Evolutionary conservation across 2,888 invertebrate genomes (phyloP), one percentile per base, ranked within the genome.

Genomic region (Clanis bilineata): DNA sequence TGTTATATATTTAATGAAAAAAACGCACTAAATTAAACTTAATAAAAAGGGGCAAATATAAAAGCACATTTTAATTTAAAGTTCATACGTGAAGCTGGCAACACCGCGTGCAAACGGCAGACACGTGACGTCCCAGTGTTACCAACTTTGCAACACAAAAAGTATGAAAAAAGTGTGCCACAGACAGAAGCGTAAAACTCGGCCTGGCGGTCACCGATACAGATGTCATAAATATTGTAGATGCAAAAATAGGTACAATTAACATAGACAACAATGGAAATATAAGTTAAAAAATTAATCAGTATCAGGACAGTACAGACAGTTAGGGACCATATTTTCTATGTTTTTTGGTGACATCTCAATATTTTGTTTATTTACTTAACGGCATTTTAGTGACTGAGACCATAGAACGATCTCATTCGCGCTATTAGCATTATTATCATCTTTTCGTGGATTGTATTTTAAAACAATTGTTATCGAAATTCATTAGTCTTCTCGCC

Each of bases 121-220:
- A 77, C 83, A 85, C 76, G 76, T 82, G 83, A 79, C 80, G 82
- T 72, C 66, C 64, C 76, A 75, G 73, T 79, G 82, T 74, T 82
- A 76, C 80, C 80, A 86, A 86, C 83, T 83, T 85, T 74, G 71
- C 68, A 67, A 72, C 70, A 71, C 69, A 80, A 84, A 82, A 80
- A 76, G 72, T 68, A 62, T 65, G 64, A 64, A 64, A 79, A 81
- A 79, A 79, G 65, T 69, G 71, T 73, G 73, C 68, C 65, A 65
- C 65, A 60, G 63, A 65, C 73, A 70, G 72, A 63, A 73, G 72
- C 77, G 76, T 73, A 71, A 80, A 80, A 79, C 75, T 77, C 56
- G 61, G 61, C 66, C 68, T 68, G 71, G 75, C 70, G 76, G 80
- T 77, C 78, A 77, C 70, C 58, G 22, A 10, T 3, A 1, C 23